Conservation (phyloP, 2,113 vertebrate genomes). For the Muscicapa adusta region DNA sequence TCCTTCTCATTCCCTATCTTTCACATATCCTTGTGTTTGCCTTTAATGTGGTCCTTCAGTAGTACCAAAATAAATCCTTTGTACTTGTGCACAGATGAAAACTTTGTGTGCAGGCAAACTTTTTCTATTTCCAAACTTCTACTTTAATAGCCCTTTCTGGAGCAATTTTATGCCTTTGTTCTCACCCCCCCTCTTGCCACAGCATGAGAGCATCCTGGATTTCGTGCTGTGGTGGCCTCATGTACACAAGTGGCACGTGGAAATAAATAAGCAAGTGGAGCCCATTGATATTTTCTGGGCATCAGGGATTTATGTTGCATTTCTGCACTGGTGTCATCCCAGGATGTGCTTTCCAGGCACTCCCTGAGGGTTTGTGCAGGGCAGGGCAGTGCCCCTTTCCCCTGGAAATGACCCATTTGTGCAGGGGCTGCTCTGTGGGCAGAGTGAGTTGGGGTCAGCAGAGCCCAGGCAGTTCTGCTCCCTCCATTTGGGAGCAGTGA, state of each 20-base stretch:
- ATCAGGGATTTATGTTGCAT: neutral
- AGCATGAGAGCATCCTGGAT: neutral
- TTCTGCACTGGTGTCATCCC: neutral
- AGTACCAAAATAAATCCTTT: slow-evolving; percentile 37
- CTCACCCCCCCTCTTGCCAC: neutral
- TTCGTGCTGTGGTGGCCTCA: neutral
- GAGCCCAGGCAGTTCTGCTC: neutral
- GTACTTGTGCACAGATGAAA: neutral
- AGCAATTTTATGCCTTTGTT: neutral
- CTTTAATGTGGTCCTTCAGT: neutral
- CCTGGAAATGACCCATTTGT: accelerated
- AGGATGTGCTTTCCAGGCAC: neutral
- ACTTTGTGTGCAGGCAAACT: accelerated
- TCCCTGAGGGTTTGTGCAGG: neutral
- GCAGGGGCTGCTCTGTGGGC: neutral
- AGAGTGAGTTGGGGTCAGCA: neutral
- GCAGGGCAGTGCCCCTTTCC: neutral
- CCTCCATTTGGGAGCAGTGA: accelerated
- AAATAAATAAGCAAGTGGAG: neutral
- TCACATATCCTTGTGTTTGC: neutral
- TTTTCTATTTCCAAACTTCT: neutral
- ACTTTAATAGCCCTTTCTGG: neutral
- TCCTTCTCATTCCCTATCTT: neutral
- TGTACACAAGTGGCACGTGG: neutral
- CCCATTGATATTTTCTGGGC: neutral